These are phyloP conservation scores for Bombylius discolor DNA, from an alignment of 2,888 invertebrate species.

Conservation along the genomic window DNA sequence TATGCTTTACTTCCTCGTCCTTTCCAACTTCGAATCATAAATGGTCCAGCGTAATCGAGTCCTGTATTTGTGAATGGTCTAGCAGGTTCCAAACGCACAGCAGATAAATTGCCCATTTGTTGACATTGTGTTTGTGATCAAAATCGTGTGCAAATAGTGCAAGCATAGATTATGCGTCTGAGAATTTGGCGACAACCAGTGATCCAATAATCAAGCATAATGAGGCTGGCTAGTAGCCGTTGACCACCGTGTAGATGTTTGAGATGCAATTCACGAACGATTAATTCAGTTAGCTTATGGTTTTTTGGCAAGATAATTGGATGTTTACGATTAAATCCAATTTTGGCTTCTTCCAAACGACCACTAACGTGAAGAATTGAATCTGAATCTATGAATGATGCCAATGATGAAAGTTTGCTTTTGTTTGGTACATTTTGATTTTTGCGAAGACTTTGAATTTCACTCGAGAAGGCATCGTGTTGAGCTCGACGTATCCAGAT, in stretches of 20 bases:
- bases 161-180: neutral
- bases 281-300: neutral
- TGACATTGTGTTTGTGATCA: too few species aligned
- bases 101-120: conserved; percentile 2
- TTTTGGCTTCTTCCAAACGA: neutral
- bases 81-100: neutral
- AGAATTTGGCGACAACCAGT: neutral
- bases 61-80: conserved; percentile 15
- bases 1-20: too few species aligned
- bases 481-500: too few species aligned
- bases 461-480: too few species aligned
- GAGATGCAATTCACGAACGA: neutral
- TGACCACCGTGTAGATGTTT: neutral
- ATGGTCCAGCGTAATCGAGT: too few species aligned
- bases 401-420: too few species aligned
- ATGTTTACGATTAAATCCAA: neutral
- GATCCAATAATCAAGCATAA: conserved; percentile 3
- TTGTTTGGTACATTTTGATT: too few species aligned
- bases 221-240: neutral
- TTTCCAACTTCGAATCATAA: too few species aligned
- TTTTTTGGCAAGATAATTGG: neutral
- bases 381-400: neutral
- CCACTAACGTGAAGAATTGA: neutral
- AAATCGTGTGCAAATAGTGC: conserved; percentile 2
- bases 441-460: too few species aligned